phyloP scores from a whole-genome alignment of 2,888 invertebrate genomes.

The Phragmatobia fuliginosa region DNA sequence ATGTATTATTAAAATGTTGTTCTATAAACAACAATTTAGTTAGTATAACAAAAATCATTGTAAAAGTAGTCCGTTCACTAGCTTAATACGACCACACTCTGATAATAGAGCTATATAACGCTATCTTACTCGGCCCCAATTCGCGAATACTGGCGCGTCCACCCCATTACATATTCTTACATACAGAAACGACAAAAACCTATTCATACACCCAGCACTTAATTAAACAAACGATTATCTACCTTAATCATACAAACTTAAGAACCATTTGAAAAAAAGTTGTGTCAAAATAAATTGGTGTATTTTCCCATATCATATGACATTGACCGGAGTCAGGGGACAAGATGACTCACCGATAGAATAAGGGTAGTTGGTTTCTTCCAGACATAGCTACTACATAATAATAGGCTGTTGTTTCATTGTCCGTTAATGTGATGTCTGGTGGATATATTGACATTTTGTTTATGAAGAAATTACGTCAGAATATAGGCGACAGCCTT shows the following conservation, averaged over 20 bases:
- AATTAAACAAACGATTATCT: conserved; percentile 8
- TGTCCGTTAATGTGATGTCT: conserved; percentile 35
- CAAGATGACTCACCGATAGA: conserved; percentile 55
- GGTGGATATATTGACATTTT: conserved; percentile 32
- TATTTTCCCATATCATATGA: conserved; percentile 55
- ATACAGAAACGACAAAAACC: conserved; percentile 48
- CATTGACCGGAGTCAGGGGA: conserved; percentile 66
- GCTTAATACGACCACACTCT: conserved; percentile 39
- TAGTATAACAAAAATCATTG: conserved; percentile 1
- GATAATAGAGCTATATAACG: conserved; percentile 55
- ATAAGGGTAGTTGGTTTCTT: conserved; percentile 41
- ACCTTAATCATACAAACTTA: conserved; percentile 4
- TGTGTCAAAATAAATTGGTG: conserved; percentile 18
- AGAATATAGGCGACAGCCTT: conserved; percentile 16
- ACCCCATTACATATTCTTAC: conserved; percentile 64
- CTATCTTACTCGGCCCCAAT: conserved; percentile 54
- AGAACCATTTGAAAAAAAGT: neutral
- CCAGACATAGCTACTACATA: conserved; percentile 37
- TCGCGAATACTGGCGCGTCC: conserved; percentile 55
- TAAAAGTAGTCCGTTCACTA: conserved; percentile 25
- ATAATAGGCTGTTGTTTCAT: conserved; percentile 44
- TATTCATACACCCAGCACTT: neutral
- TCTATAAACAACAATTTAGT: neutral
- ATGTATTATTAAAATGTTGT: neutral
- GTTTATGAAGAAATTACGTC: conserved; percentile 31